A percentile compares a stretch with the other conserved stretches of the same genome.
phyloP scores from a whole-genome alignment of 2,888 invertebrate genomes.

The Nomada fucata region DNA sequence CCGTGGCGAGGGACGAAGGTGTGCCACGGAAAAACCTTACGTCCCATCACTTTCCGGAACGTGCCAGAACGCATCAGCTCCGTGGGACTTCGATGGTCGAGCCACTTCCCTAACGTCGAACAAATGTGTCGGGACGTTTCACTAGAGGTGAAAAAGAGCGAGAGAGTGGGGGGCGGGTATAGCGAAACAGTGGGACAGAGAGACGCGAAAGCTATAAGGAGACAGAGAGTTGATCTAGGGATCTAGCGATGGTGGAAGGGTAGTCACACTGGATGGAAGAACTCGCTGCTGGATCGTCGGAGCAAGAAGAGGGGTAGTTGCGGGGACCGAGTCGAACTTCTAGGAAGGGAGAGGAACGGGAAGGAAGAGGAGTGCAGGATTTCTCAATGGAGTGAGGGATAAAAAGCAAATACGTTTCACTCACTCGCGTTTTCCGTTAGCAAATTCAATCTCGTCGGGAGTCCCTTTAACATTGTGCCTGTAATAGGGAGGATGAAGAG shows the following conservation, averaged over 20 bases:
- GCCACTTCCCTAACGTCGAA: slow-evolving; percentile 73
- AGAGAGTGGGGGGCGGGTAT: background rate
- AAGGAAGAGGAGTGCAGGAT: slow-evolving; percentile 70
- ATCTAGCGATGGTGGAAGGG: slow-evolving; percentile 58
- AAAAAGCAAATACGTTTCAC: slow-evolving; percentile 84
- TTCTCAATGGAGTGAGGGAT: slow-evolving; percentile 81
- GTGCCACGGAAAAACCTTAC: slow-evolving; percentile 64
- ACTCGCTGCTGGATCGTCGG: slow-evolving; percentile 54
- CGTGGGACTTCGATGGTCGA: slow-evolving; percentile 72
- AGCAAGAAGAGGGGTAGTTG: slow-evolving; percentile 40
- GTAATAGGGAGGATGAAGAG: slow-evolving; percentile 82
- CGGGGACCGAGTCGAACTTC: slow-evolving; percentile 57
- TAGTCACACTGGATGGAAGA: slow-evolving; percentile 61
- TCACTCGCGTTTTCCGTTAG: slow-evolving; percentile 83
- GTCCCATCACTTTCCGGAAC: slow-evolving; percentile 64
- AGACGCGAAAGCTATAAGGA: background rate
- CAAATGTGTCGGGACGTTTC: slow-evolving; percentile 75
- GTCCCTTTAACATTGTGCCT: slow-evolving; percentile 83
- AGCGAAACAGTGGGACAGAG: slow-evolving; percentile 14
- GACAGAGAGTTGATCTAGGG: slow-evolving; percentile 57
- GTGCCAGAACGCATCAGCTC: slow-evolving; percentile 69
- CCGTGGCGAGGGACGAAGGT: slow-evolving; percentile 10
- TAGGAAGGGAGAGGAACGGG: slow-evolving; percentile 45
- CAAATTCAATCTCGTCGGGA: slow-evolving; percentile 83
- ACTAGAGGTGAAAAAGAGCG: slow-evolving; percentile 47